These are phyloP conservation scores for Lepus oiostolus DNA, from an alignment of 2,797 vertebrate species.

Conservation along the genomic window DNA sequence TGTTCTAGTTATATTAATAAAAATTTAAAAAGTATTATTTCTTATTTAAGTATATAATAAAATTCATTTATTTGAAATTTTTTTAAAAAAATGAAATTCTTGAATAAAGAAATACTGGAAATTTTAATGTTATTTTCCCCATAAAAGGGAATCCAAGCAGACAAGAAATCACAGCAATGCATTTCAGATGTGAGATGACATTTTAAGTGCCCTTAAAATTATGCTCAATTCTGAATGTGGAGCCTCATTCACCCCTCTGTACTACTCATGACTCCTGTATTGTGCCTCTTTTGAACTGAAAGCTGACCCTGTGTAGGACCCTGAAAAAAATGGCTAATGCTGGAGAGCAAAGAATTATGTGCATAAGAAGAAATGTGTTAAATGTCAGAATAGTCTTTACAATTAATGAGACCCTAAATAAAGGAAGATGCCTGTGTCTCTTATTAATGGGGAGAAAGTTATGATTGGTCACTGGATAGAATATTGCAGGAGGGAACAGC, in stretches of 20 bases:
- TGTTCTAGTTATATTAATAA: no score
- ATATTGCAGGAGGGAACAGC: not conserved
- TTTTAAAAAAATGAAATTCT: not conserved
- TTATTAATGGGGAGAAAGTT: not conserved
- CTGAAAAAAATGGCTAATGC: not conserved
- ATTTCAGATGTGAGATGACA: not conserved
- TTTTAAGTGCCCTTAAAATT: not conserved
- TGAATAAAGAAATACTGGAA: constrained; percentile 1
- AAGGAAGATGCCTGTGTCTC: not conserved
- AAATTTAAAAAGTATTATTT: no score
- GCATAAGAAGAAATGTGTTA: not conserved
- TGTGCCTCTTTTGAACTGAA: not conserved
- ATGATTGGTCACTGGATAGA: not conserved
- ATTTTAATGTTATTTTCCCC: not conserved
- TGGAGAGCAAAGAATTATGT: not conserved
- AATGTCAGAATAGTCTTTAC: not conserved
- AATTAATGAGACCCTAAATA: not conserved
- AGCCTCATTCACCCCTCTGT: not conserved
- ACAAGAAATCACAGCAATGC: not conserved
- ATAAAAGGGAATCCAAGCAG: not conserved
- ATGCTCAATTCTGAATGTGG: not conserved
- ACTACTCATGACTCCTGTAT: not conserved
- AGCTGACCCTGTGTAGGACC: not conserved
- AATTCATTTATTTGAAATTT: no score
- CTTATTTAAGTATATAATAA: no score